These are phyloP conservation scores for Pediacus dermestoides DNA, from an alignment of 2,888 invertebrate genomes.

Conservation along the genomic window DNA sequence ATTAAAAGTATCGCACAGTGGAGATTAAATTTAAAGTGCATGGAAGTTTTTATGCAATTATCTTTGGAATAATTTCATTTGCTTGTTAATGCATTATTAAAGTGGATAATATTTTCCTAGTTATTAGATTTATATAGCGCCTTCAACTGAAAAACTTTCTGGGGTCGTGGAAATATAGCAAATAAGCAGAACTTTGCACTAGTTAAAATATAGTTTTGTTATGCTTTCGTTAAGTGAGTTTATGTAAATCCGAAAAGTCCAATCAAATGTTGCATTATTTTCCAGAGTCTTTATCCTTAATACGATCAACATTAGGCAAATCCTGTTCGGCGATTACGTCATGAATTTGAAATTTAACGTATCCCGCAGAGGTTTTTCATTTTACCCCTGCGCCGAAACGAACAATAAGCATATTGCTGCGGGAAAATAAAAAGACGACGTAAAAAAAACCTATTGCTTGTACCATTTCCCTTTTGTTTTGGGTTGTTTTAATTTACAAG, in stretches of 20 bases:
- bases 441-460: not conserved
- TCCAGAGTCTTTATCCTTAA: constrained; percentile 17
- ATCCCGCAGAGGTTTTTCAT: constrained; percentile 7
- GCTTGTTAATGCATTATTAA: too few species aligned
- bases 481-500: constrained; percentile 2
- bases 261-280: constrained; percentile 14
- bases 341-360: constrained; percentile 15
- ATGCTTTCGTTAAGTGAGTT: not conserved
- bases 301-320: constrained; percentile 19
- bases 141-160: too few species aligned
- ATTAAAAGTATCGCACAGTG: not conserved
- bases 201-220: constrained; percentile 2
- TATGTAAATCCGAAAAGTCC: constrained; percentile 14
- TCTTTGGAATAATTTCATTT: too few species aligned
- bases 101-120: too few species aligned
- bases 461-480: constrained; percentile 1
- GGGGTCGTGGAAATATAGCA: too few species aligned
- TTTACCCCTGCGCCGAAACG: constrained; percentile 6
- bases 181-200: too few species aligned
- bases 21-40: not conserved
- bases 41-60: not conserved
- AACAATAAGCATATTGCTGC: constrained; percentile 15
- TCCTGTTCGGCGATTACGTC: constrained; percentile 14
- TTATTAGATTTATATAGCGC: too few species aligned
- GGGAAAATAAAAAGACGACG: not conserved